Evolutionary conservation across 2,113 vertebrate species (phyloP).

Genomic region (Natator depressus): DNA sequence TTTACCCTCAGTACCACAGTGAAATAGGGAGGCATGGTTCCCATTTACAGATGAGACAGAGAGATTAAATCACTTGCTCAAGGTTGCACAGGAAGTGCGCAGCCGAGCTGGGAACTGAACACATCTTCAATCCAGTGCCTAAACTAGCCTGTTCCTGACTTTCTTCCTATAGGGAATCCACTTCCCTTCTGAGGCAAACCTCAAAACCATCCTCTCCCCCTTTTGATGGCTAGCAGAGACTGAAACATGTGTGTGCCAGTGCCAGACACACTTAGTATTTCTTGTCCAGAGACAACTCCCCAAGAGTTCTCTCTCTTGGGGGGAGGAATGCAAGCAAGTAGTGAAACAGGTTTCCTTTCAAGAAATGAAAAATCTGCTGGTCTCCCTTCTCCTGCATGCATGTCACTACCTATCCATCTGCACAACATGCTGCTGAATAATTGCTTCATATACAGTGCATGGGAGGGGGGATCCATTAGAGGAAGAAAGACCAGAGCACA

Average conservation of each 20-base stretch:
- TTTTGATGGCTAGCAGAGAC: neutral
- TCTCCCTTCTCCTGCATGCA: neutral
- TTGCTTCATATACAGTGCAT: fast-evolving
- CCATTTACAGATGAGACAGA: neutral
- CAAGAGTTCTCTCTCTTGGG: neutral
- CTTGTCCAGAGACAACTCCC: no score
- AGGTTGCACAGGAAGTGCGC: neutral
- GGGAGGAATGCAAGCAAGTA: neutral
- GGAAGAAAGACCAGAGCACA: neutral
- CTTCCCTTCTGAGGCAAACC: neutral
- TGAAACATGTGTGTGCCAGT: neutral
- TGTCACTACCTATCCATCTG: neutral
- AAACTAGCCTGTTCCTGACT: neutral
- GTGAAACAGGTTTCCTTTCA: no score
- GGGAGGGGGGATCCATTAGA: neutral
- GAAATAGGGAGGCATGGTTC: neutral
- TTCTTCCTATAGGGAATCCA: neutral
- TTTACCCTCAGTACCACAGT: neutral
- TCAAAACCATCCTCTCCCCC: neutral
- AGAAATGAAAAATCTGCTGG: neutral
- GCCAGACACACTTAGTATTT: neutral
- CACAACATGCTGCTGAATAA: fast-evolving
- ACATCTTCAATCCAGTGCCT: fast-evolving
- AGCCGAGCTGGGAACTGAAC: neutral
- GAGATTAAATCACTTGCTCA: neutral